Base-by-base conservation (phyloP, 2,888 invertebrate genomes). In the Orthosia gothica region DNA sequence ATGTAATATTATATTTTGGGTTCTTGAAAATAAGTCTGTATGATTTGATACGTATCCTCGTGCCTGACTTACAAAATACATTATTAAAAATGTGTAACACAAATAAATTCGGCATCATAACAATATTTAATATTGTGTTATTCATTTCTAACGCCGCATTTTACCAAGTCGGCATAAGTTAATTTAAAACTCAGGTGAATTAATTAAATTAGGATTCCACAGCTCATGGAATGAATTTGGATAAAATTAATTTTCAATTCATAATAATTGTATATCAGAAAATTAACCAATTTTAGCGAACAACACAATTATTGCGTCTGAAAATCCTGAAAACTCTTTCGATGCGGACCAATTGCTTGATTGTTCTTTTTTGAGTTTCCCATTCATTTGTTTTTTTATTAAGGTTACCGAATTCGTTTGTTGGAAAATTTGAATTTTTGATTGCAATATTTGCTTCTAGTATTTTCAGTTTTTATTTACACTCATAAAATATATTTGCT, bases 221-320 rank as follows among this genome's bases (percentile, higher is more conserved):
- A 26, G 15, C 16, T 64, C 18, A 57, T 77, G 11, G 52, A 67
- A 81, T 75, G 26, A 40, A 65, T 76, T 81, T 54, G 23, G 0
- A 62, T 57, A 18, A 50, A 49, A 66, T 62, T 52, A n/a, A 67
- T 76, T 67, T 45, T 12, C 32, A 40, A 55, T 66, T 76, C 32
- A 54, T 57, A 2, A 54, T 57, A 2, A 81, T 74, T 67, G 5
- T 40, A 5, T 20, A 23, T 9, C 47, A 32, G 26, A 74, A 54
- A 61, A 57, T 40, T 18, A 2, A 12, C 2, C 1, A 61, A 61
- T 67, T 67, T 64, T 40, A 50, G n/a, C 5, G 7, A 45, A 50
- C 49, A 63, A 15, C 18, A 5, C 15, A 26, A 47, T 71, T 2
- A 54, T 54, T 66, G 23, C n/a, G 20, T 23, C 13, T 13, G 3